Conservation (phyloP, 2,888 invertebrate species). For the Arctia plantaginis region DNA sequence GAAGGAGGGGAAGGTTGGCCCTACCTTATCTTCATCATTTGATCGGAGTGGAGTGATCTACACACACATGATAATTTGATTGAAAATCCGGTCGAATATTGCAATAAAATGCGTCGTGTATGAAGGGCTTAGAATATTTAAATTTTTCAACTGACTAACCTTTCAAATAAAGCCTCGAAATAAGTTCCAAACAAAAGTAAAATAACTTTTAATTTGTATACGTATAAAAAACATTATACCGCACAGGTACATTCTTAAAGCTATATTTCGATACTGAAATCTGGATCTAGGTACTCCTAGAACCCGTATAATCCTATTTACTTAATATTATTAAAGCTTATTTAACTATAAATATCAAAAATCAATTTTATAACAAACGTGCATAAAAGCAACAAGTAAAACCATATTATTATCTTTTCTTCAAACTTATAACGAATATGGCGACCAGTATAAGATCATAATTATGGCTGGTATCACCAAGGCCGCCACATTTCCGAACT, state of each 20-base stretch:
- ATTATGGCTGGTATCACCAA: slow-evolving; percentile 65
- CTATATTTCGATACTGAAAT: slow-evolving; percentile 49
- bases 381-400: slow-evolving; percentile 6
- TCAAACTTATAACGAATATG: neutral
- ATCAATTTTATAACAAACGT: slow-evolving; percentile 8
- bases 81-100: too few relatives aligned
- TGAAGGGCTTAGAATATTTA: neutral
- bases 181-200: slow-evolving; percentile 52
- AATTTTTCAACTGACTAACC: neutral
- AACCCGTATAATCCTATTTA: slow-evolving; percentile 29
- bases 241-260: slow-evolving; percentile 74
- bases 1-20: too few relatives aligned
- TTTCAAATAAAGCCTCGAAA: slow-evolving; percentile 22
- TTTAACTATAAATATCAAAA: slow-evolving; percentile 2
- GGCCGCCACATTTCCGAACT: slow-evolving; percentile 81
- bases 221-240: slow-evolving; percentile 60
- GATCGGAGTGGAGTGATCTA: too few relatives aligned
- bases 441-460: slow-evolving; percentile 1
- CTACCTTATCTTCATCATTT: too few relatives aligned
- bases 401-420: neutral
- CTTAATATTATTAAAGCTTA: slow-evolving; percentile 26
- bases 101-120: too few relatives aligned
- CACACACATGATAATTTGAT: too few relatives aligned
- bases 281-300: slow-evolving; percentile 41
- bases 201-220: slow-evolving; percentile 46